These are phyloP conservation scores for Microdon myrmicae DNA, from an alignment of 2,888 invertebrate genomes.

Conservation along the genomic window DNA sequence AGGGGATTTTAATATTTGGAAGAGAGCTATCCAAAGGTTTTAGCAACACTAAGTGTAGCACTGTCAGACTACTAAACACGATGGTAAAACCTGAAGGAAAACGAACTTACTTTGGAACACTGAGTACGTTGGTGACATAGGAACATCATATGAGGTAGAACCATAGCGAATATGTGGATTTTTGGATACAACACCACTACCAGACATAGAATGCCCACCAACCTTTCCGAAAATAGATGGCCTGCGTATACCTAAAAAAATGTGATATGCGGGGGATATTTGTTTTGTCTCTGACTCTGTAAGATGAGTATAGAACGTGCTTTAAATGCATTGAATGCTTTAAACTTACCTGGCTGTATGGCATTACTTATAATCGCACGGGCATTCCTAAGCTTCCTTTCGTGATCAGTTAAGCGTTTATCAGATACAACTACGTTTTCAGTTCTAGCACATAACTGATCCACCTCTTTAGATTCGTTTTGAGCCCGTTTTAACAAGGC, in stretches of 20 bases:
- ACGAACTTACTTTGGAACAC: conserved; percentile 49
- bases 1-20: too few relatives aligned
- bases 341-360: conserved; percentile 68
- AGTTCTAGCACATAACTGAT: conserved; percentile 65
- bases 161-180: conserved; percentile 52
- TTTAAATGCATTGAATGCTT: conserved; percentile 17
- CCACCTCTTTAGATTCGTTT: conserved; percentile 65
- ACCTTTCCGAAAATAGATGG: conserved; percentile 73
- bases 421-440: conserved; percentile 64
- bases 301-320: conserved; percentile 42
- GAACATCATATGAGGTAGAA: conserved; percentile 53
- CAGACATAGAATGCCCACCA: conserved; percentile 70
- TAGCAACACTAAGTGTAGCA: conserved; percentile 21
- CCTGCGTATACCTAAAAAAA: conserved; percentile 69
- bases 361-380: conserved; percentile 79
- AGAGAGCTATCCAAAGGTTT: conserved; percentile 13
- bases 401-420: conserved; percentile 67
- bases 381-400: conserved; percentile 74
- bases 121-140: conserved; percentile 44
- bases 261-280: conserved; percentile 49
- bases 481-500: conserved; percentile 70
- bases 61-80: conserved; percentile 16
- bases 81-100: conserved; percentile 33
- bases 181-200: conserved; percentile 65
- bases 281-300: conserved; percentile 51